phyloP scores from a whole-genome alignment of 2,888 invertebrate species.

The Melanostoma scalare region DNA sequence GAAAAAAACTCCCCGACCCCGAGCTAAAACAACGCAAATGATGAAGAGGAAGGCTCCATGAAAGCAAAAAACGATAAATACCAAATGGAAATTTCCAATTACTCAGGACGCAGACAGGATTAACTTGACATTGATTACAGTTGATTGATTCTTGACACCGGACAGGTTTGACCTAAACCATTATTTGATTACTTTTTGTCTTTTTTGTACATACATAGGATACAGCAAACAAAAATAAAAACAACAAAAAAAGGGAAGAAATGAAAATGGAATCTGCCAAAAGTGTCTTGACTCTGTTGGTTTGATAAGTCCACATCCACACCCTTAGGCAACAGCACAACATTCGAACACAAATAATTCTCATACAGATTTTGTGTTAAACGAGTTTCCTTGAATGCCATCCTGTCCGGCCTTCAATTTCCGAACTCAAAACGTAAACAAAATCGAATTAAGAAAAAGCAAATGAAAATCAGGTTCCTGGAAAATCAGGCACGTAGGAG shows the following conservation, averaged over 20 bases:
- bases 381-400: neutral
- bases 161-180: slow-evolving; percentile 58
- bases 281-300: neutral
- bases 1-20: neutral
- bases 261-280: neutral
- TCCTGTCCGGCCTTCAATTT: neutral
- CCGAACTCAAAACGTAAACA: neutral
- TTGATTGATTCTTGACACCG: slow-evolving; percentile 61
- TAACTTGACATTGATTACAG: slow-evolving; percentile 64
- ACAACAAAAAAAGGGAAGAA: neutral
- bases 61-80: slow-evolving; percentile 4
- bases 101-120: slow-evolving; percentile 52
- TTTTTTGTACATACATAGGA: neutral
- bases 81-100: slow-evolving; percentile 57
- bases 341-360: neutral
- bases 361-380: neutral
- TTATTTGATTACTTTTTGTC: slow-evolving; percentile 38
- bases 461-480: slow-evolving; percentile 34
- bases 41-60: neutral
- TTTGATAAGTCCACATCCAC: neutral
- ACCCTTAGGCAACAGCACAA: too few species aligned
- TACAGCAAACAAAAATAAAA: neutral
- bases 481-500: slow-evolving; percentile 62
- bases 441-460: slow-evolving; percentile 1
- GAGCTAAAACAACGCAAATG: neutral